Percentiles rank a stretch among this genome's conserved stretches.
phyloP scores from a whole-genome alignment of 2,888 invertebrate species.

The Lasioglossum lativentre region DNA sequence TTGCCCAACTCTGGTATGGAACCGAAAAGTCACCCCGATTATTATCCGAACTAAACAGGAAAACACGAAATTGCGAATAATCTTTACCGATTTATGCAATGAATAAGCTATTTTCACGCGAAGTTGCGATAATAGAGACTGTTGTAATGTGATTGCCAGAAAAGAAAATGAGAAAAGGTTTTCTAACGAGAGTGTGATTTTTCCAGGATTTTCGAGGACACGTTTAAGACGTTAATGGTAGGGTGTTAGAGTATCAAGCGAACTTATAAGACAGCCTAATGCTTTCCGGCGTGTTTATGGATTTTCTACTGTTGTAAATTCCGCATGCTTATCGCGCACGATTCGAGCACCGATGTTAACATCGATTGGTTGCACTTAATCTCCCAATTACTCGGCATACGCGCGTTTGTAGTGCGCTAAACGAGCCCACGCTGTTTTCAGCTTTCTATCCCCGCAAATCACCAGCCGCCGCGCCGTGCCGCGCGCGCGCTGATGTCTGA shows the following conservation, averaged over 20 bases:
- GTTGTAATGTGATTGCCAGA: too few species aligned
- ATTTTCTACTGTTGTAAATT: not conserved
- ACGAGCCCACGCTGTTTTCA: slow-evolving; percentile 39
- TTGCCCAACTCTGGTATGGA: too few species aligned
- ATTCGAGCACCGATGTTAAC: slow-evolving; percentile 8
- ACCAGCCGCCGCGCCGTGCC: not conserved
- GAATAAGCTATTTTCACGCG: too few species aligned
- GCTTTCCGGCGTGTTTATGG: not conserved
- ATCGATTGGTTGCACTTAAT: slow-evolving; percentile 41
- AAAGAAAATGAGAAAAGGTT: not conserved
- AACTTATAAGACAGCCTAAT: not conserved
- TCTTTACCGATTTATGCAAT: too few species aligned
- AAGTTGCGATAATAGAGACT: too few species aligned
- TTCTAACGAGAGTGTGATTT: not conserved
- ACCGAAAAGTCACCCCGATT: too few species aligned
- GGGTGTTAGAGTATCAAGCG: not conserved
- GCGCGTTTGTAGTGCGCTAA: slow-evolving; percentile 15
- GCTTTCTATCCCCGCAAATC: slow-evolving; percentile 30
- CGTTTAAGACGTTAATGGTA: not conserved
- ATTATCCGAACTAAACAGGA: too few species aligned
- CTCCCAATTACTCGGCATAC: slow-evolving; percentile 33
- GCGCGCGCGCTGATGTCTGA: slow-evolving; percentile 21
- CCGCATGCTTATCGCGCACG: not conserved
- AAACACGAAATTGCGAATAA: too few species aligned
- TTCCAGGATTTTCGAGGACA: not conserved